A percentile compares a stretch with the other conserved stretches of the same genome.
phyloP scores from a whole-genome alignment of 2,888 invertebrate genomes.

The Drosophila melanosoma region DNA sequence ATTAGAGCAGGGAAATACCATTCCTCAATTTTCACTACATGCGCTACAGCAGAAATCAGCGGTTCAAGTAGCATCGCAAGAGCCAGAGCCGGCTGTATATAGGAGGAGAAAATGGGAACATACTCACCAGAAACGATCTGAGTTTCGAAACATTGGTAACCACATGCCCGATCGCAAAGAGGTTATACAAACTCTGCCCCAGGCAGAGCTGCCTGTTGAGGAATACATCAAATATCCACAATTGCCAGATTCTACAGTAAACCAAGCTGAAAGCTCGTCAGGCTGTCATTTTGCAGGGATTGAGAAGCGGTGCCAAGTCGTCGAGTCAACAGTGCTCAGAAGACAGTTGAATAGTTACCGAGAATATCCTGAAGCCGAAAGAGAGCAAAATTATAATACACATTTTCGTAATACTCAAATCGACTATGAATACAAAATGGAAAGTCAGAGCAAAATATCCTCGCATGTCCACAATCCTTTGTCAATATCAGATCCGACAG shows the following conservation, averaged over 20 bases:
- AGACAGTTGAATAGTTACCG: neutral
- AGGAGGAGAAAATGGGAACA: neutral
- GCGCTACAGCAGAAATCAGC: neutral
- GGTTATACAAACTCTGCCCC: neutral
- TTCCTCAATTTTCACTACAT: neutral
- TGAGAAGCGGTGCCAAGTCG: neutral
- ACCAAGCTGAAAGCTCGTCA: neutral
- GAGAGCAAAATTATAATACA: neutral
- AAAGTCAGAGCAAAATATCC: neutral
- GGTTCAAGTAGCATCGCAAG: neutral
- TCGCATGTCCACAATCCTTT: neutral
- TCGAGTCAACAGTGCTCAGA: neutral
- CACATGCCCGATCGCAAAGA: neutral
- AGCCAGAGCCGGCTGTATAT: neutral
- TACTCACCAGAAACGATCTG: neutral
- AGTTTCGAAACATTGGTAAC: neutral
- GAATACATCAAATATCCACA: neutral
- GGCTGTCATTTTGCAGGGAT: neutral
- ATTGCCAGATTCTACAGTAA: neutral
- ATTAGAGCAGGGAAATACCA: neutral
- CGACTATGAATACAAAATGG: neutral
- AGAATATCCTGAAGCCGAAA: neutral
- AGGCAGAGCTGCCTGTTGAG: neutral
- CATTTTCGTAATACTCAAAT: neutral
- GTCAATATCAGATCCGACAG: neutral